phyloP scores from a whole-genome alignment of 2,888 invertebrate species.

The Oscheius myriophilus region DNA sequence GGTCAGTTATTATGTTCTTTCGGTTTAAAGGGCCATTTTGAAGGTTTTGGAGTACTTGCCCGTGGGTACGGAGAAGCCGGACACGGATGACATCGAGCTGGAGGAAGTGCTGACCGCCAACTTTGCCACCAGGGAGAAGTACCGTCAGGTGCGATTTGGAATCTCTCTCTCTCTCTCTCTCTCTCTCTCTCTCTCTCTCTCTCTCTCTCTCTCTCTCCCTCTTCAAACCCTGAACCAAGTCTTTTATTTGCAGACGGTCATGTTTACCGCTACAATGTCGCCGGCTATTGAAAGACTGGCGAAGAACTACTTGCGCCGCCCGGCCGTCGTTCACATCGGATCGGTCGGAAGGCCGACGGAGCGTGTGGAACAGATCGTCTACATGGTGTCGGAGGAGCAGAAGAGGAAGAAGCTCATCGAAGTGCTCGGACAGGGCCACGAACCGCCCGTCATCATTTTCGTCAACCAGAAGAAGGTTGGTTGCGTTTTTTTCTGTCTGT shows the following conservation, averaged over 20 bases:
- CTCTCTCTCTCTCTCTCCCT: constrained; percentile 5
- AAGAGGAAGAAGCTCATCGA: constrained; percentile 94
- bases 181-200: constrained; percentile 7
- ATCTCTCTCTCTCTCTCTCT: background rate
- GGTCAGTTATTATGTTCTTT: constrained; percentile 75
- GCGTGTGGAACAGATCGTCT: constrained; percentile 92
- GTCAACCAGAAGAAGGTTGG: constrained; percentile 94
- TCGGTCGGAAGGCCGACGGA: constrained; percentile 96
- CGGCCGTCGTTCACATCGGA: constrained; percentile 96
- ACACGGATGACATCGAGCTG: constrained; percentile 97
- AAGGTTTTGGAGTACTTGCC: constrained; percentile 89
- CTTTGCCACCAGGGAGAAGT: constrained; percentile 94
- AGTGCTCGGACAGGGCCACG: constrained; percentile 87
- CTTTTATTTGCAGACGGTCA: constrained; percentile 84
- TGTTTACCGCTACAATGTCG: constrained; percentile 99
- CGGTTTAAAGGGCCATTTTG: constrained; percentile 4
- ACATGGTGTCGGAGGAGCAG: constrained; percentile 92
- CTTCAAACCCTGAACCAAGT: background rate
- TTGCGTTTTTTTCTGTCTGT: background rate
- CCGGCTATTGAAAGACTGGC: constrained; percentile 96
- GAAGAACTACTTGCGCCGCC: constrained; percentile 89
- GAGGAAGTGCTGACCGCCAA: constrained; percentile 88
- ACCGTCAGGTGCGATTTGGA: constrained; percentile 82
- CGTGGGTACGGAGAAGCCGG: constrained; percentile 95
- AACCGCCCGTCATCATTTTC: constrained; percentile 98